Base-by-base conservation (phyloP, 2,888 invertebrate species). In the Scaptomyza tumidula region DNA sequence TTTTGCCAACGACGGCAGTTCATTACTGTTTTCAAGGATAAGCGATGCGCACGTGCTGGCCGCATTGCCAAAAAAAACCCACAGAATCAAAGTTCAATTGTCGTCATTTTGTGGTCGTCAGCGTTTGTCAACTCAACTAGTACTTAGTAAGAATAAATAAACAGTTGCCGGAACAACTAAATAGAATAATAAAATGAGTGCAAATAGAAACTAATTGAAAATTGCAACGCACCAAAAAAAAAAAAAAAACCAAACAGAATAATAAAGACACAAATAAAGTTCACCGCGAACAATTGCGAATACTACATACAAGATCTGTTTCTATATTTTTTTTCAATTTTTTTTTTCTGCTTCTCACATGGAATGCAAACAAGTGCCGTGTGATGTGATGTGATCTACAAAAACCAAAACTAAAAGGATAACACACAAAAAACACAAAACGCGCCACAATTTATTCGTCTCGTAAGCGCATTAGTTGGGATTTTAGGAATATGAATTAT, bases 21-120 rank as follows among this genome's bases (percentile, higher is more conserved):
- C 87, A 80, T 83, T 88, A 79, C 88, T 70, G 82, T 83, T 86
- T 74, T 78, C 88, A 87, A 81, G 82, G 78, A 83, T 87, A 85
- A 62, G 71, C 83, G 79, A 75, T 70, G 84, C 59, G 78, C 67
- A 73, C 80, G 84, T 75, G 71, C 73, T 71, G 75, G 61, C 59
- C 54, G 78, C 58, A 45, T 73, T 55, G 67, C 45, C 41, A 52
- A 50, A 57, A 58, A 52, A 50, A 56, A 63, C 1, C 4, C 6
- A 29, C 29, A 7, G 52, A 48, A 52, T 49, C 10, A 33, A 46
- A 58, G 53, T 53, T 44, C 24, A 57, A 71, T 75, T 75, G 46
- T 61, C 76, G 75, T 75, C 58, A 68, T 69, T 67, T 68, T 73
- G n/a, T 13, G 35, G 13, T 37, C 13, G 39, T 39, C 39, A 14